Percentiles rank a stretch among this genome's conserved stretches.
phyloP scores from a whole-genome alignment of 1,140 invertebrate species.

The Adelges cooleyi region DNA sequence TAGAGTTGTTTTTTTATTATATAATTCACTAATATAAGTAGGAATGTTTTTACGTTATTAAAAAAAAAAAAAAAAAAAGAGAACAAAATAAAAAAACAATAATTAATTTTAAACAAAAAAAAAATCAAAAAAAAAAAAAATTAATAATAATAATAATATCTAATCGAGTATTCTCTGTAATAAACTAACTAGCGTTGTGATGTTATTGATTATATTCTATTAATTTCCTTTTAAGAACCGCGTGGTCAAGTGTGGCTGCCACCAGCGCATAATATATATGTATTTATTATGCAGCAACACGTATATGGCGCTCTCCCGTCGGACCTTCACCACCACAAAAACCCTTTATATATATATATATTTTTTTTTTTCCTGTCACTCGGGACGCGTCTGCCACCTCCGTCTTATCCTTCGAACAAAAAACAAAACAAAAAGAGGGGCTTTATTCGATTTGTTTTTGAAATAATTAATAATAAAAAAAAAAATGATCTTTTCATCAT shows the following conservation, averaged over 20 bases:
- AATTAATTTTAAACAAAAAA: constrained; percentile 19
- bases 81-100: not conserved
- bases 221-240: constrained; percentile 6
- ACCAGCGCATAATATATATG: constrained; percentile 6
- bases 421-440: constrained; percentile 27
- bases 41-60: constrained; percentile 6
- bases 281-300: constrained; percentile 14
- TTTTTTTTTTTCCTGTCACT: constrained; percentile 13
- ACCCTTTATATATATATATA: not conserved
- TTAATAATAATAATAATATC: too few species aligned
- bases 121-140: constrained; percentile 2
- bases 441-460: constrained; percentile 26
- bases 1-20: too few species aligned
- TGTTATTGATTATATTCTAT: too few species aligned
- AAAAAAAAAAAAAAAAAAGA: not conserved
- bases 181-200: too few species aligned
- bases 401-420: constrained; percentile 26
- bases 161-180: constrained; percentile 3
- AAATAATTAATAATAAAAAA: constrained; percentile 21
- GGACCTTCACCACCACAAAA: constrained; percentile 21
- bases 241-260: constrained; percentile 4
- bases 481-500: not conserved
- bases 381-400: constrained; percentile 22
- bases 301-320: constrained; percentile 13
- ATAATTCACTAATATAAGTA: constrained; percentile 22